Percentiles rank a stretch among this genome's conserved stretches.
These are phyloP conservation scores for Hetaerina titia DNA, from an alignment of 2,888 invertebrate genomes.

Conservation along the genomic window DNA sequence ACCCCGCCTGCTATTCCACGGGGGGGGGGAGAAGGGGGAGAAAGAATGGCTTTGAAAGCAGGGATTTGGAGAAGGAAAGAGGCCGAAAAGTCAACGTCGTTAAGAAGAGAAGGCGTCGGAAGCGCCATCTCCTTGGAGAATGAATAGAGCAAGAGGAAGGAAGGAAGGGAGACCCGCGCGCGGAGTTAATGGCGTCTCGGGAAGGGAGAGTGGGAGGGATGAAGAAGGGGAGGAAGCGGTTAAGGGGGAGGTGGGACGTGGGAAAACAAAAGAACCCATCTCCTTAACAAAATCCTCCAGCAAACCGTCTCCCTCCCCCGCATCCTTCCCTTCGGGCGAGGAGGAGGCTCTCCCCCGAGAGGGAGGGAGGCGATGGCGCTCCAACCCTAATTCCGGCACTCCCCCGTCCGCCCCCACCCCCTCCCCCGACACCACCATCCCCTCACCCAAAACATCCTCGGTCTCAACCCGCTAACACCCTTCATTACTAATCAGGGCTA, in stretches of 20 bases:
- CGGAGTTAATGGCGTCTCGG: constrained; percentile 4
- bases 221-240: neutral
- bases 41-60: neutral
- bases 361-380: neutral
- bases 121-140: constrained; percentile 1
- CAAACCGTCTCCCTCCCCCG: neutral
- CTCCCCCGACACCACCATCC: neutral
- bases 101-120: neutral
- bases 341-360: neutral
- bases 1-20: no score
- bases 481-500: constrained; percentile 64
- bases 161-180: neutral
- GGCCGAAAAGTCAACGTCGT: neutral
- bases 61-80: neutral
- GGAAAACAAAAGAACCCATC: constrained; percentile 37
- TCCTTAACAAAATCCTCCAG: constrained; percentile 48
- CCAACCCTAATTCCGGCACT: neutral
- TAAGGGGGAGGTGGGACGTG: neutral
- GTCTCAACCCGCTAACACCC: constrained; percentile 52
- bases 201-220: neutral
- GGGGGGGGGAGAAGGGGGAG: neutral
- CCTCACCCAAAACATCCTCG: constrained; percentile 2
- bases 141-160: neutral
- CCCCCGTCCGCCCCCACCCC: neutral
- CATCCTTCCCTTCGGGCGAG: neutral